phyloP scores from a whole-genome alignment of 2,888 invertebrate species.

The Parapristionchus giblindavisi region DNA sequence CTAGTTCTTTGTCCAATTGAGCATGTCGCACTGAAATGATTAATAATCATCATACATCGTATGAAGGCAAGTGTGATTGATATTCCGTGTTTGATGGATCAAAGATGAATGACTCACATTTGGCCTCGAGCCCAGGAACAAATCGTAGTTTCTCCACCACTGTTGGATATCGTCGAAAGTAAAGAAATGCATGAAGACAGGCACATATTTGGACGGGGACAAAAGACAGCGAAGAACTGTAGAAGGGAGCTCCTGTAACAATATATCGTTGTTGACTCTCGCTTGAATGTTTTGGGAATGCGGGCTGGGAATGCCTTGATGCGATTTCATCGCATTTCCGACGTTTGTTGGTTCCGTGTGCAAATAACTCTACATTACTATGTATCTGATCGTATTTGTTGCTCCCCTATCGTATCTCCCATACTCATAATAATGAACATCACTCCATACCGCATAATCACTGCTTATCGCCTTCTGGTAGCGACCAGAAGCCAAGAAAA shows the following conservation, averaged over 20 bases:
- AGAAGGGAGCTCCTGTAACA: slow-evolving; percentile 61
- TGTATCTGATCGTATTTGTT: no score
- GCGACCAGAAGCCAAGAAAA: no score
- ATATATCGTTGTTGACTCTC: not conserved
- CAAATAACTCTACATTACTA: no score
- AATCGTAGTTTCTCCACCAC: slow-evolving; percentile 58
- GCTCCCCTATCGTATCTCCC: no score
- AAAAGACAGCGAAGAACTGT: slow-evolving; percentile 63
- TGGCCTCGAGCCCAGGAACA: slow-evolving; percentile 58
- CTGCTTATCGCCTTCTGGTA: no score
- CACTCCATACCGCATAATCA: no score
- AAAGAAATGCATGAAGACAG: slow-evolving; percentile 63
- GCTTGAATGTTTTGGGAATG: not conserved
- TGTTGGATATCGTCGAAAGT: slow-evolving; percentile 58
- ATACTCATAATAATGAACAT: no score
- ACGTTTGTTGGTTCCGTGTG: no score
- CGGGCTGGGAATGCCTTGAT: no score
- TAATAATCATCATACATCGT: no score
- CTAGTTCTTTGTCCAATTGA: slow-evolving; percentile 59
- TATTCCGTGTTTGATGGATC: not conserved
- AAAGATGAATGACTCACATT: slow-evolving; percentile 37
- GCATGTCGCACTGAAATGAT: slow-evolving; percentile 54
- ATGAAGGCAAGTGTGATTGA: not conserved
- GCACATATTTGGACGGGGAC: slow-evolving; percentile 66
- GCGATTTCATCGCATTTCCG: no score